A percentile compares a stretch with the other conserved stretches of the same genome.
Evolutionary conservation across 2,797 vertebrate genomes (phyloP).

Genomic region (Tarsius wallacei): DNA sequence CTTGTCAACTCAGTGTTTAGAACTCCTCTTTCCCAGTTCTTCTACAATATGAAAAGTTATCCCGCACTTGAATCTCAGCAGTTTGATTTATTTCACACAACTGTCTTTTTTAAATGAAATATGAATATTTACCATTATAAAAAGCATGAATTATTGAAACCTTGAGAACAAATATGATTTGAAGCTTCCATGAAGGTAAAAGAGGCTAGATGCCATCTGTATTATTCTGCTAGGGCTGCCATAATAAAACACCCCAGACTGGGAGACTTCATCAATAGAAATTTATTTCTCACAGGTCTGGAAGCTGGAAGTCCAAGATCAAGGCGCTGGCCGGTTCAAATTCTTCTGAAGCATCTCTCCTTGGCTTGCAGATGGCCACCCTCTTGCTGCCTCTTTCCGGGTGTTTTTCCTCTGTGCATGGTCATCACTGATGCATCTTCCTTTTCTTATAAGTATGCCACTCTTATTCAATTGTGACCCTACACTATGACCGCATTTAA

Average conservation of each 20-base stretch:
- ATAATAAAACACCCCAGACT: not conserved
- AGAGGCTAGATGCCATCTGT: constrained; percentile 39
- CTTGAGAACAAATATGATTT: constrained; percentile 82
- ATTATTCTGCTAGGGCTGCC: not conserved
- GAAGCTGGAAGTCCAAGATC: not conserved
- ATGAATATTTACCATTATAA: constrained; percentile 87
- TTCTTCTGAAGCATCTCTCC: not conserved
- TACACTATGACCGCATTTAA: not conserved
- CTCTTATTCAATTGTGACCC: not conserved
- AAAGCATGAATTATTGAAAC: constrained; percentile 87
- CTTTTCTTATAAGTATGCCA: not conserved
- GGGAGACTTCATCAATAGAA: not conserved
- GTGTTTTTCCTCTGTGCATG: not conserved
- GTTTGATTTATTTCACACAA: constrained; percentile 84
- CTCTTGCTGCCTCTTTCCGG: not conserved
- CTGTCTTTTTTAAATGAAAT: constrained; percentile 85
- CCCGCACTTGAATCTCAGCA: constrained; percentile 85
- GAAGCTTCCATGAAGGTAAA: constrained; percentile 80
- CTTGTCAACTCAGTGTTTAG: constrained; percentile 13
- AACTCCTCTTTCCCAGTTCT: constrained; percentile 70
- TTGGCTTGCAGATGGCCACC: not conserved
- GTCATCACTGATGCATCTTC: not conserved
- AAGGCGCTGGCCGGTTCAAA: not conserved
- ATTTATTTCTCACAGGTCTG: not conserved
- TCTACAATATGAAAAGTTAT: constrained; percentile 82